phyloP scores from a whole-genome alignment of 2,797 vertebrate genomes.

The Poeciliopsis presidionis region DNA sequence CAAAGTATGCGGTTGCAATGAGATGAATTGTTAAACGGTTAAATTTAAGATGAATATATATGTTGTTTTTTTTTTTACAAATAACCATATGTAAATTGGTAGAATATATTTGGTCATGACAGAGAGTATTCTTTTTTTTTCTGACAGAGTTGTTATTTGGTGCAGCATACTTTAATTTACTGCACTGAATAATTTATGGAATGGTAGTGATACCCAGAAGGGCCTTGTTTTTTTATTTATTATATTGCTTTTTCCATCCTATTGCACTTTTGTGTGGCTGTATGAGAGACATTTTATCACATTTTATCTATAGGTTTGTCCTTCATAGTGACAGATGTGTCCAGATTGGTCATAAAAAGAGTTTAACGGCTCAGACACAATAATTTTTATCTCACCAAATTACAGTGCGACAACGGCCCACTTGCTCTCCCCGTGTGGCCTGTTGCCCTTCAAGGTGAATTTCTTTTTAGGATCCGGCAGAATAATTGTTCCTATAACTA shows the following conservation, averaged over 20 bases:
- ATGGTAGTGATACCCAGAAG: not conserved
- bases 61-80: not conserved
- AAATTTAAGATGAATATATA: not conserved
- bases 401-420: not conserved
- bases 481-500: not conserved
- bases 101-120: not conserved
- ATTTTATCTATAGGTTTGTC: not conserved
- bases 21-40: not conserved
- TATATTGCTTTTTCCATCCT: not conserved
- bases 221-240: not conserved
- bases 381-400: not conserved
- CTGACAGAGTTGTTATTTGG: not conserved
- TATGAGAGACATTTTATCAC: not conserved
- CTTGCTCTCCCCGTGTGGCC: not conserved
- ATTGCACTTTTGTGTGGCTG: not conserved
- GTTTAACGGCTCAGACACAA: not conserved
- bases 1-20: not conserved
- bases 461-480: not conserved
- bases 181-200: not conserved
- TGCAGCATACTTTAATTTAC: not conserved
- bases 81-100: not conserved
- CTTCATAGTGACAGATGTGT: not conserved
- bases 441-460: not conserved
- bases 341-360: not conserved
- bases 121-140: not conserved